Evolutionary conservation across 2,797 vertebrate genomes (phyloP), one percentile per base, ranked within the genome.

Genomic region (Pantherophis alleghaniensis): DNA sequence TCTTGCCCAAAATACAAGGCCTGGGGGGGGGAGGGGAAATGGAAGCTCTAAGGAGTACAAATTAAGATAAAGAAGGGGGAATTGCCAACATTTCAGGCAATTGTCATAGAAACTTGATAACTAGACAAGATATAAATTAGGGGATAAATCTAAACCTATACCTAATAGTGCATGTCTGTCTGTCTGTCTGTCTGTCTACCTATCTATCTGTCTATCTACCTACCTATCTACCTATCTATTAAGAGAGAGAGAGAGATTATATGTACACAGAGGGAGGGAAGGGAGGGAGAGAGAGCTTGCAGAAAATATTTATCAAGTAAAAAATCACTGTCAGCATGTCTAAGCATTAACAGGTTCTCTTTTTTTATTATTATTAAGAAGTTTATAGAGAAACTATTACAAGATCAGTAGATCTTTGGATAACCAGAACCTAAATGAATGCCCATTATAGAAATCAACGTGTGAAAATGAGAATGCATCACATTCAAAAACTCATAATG

Each of bases 31-130:
- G 1, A 28, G 13, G 22, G 20, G 42, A 42, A 6, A 5, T 7
- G 22, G 7, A 9, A 20, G n/a, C 2, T 47, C 94, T 95, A 94
- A 95, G 95, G 95, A 96, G 92, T 88, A 90, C 55, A 63, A 87
- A 59, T 87, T 88, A 42, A 95, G 95, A 89, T 24, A 93, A 92
- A 93, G 90, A 22, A 95, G 61, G 66, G 91, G 91, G 86, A 92
- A 91, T 95, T 94, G 87, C 28, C 13, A 24, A n/a, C 26, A 10
- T 37, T 55, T 61, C 18, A 92, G 20, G 9, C 5, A n/a, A 47
- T 56, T 51, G 13, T 32, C 5, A n/a, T 42, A 88, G 2, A 22
- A 47, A 79, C 32, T 53, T 51, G 69, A 26, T 61, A 61, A 47
- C 53, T 11, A 57, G 9, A 28, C 56, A 61, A 51, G 2, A 92